A percentile compares a stretch with the other conserved stretches of the same genome.
Evolutionary conservation across 2,888 invertebrate genomes (phyloP).

Genomic region (Lutraria lutraria): DNA sequence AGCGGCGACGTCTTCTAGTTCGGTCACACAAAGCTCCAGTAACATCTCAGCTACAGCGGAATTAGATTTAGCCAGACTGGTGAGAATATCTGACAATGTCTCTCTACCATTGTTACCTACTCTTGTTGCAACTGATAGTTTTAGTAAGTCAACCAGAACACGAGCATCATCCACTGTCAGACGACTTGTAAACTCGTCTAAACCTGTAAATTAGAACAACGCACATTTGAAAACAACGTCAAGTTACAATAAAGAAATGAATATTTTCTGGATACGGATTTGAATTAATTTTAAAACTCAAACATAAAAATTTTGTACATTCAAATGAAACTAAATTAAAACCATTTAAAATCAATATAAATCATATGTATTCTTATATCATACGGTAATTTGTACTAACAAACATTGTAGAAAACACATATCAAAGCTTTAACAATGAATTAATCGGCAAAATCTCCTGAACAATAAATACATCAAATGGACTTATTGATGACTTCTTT

Average conservation of each 20-base stretch:
- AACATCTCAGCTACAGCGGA: conserved; percentile 93
- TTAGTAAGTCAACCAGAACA: conserved; percentile 95
- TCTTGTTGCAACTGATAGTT: conserved; percentile 95
- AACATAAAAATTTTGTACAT: no score
- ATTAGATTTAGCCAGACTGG: conserved; percentile 87
- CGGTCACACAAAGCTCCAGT: conserved; percentile 96
- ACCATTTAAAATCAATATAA: no score
- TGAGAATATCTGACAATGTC: conserved; percentile 92
- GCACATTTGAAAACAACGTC: no score
- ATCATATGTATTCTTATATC: no score
- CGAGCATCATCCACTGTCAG: conserved; percentile 96
- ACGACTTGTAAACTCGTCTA: conserved; percentile 95
- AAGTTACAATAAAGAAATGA: no score
- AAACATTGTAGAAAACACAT: no score
- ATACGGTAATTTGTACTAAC: no score
- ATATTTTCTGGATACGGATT: no score
- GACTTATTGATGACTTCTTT: no score
- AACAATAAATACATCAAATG: not conserved
- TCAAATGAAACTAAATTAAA: no score
- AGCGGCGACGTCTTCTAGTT: conserved; percentile 95
- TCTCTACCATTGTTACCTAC: conserved; percentile 91
- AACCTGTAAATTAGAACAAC: conserved; percentile 81
- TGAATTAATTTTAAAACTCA: no score
- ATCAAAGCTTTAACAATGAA: no score
- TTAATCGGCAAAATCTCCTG: not conserved